Evolutionary conservation across 2,113 vertebrate species (phyloP), one percentile per base, ranked within the genome.

Genomic region (Lynx canadensis): DNA sequence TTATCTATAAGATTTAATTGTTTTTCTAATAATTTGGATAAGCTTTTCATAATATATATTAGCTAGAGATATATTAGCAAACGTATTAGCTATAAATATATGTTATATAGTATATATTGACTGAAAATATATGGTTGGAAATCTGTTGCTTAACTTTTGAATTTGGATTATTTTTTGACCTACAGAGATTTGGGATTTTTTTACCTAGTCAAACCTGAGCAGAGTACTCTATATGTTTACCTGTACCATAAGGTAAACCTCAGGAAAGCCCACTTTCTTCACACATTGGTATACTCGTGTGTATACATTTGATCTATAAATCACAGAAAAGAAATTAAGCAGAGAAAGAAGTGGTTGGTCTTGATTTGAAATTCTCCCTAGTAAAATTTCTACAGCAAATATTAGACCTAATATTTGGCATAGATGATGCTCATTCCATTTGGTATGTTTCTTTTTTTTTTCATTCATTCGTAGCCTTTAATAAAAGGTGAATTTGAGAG

Each of bases 141-240:
- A 23, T 81, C 52, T 95, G 25, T 68, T 27, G 23, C 23, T 69
- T 95, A 85, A 21, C 23, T 81, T 71, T 95, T 93, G 95, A 76
- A 38, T 68, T 89, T 76, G 33, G 60, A 27, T 14, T 33, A 6
- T 45, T 93, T 88, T 55, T 73, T 55, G 68, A 87, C 45, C 15
- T 50, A 27, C 16, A 11, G 11, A 73, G 41, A 33, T 50, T 45
- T 94, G 15, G 52, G 36, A 55, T 19, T 41, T 48, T n/a, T 48
- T 71, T 71, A 48, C 1, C 4, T 25, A 63, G 52, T 78, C 25
- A 66, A 65, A 71, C 18, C 2, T 55, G 10, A 63, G 65, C 50
- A 66, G 41, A 73, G 16, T 60, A 60, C n/a, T 95, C 66, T 78
- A 19, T 48, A 8, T 33, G 73, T 57, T 95, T 50, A 52, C 29